Conservation (phyloP, 2,888 invertebrate genomes). For the Entomobrya multifasciata region DNA sequence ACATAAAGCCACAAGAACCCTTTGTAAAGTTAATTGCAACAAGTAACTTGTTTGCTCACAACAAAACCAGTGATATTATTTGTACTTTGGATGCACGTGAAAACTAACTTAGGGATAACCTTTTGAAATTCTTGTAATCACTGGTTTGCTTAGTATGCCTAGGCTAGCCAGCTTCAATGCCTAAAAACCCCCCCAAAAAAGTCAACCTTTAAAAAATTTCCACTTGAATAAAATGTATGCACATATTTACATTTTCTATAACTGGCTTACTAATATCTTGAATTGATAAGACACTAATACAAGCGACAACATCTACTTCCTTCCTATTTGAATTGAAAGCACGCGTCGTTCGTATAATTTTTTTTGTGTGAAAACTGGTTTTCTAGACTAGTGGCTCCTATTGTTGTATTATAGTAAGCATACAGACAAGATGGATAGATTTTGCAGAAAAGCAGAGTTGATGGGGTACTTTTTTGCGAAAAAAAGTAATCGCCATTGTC, state of each 20-base stretch:
- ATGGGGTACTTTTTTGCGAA: slow-evolving; percentile 56
- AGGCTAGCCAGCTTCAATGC: neutral
- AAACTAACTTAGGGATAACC: neutral
- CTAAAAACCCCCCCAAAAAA: too few species aligned
- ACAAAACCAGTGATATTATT: neutral
- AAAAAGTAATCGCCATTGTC: slow-evolving; percentile 9
- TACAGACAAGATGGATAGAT: slow-evolving; percentile 8
- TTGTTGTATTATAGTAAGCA: neutral
- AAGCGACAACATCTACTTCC: slow-evolving; percentile 46
- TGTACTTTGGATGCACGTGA: neutral
- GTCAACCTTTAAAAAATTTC: too few species aligned
- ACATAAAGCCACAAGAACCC: too few species aligned
- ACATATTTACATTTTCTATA: neutral
- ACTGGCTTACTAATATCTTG: neutral
- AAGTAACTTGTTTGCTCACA: neutral
- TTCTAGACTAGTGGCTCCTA: slow-evolving; percentile 15
- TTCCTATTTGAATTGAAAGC: slow-evolving; percentile 67
- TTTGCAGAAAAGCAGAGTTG: slow-evolving; percentile 9
- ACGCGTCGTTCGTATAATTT: slow-evolving; percentile 57
- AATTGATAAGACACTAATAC: slow-evolving; percentile 1
- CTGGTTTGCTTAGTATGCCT: too few species aligned
- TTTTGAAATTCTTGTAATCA: slow-evolving; percentile 4
- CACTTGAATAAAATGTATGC: too few species aligned
- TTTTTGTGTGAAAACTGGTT: slow-evolving; percentile 32
- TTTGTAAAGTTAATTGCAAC: too few species aligned